phyloP scores from a whole-genome alignment of 2,888 invertebrate species.

The Seira musarum region DNA sequence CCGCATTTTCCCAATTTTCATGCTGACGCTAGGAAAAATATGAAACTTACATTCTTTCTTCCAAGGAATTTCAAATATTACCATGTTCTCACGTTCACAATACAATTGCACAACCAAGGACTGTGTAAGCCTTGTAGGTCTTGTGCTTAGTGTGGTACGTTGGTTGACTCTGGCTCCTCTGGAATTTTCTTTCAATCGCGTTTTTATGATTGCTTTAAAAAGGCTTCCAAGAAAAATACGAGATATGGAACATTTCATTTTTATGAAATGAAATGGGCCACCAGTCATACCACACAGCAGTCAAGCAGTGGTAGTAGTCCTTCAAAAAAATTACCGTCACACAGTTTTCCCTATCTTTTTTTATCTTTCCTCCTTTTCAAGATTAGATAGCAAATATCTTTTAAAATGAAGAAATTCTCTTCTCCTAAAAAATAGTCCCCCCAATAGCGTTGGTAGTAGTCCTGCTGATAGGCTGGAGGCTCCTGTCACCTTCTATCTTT shows the following conservation, averaged over 20 bases:
- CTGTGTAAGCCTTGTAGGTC: too few species aligned
- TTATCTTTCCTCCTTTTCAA: not conserved
- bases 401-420: not conserved
- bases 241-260: not conserved
- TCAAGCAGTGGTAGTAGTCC: too few species aligned
- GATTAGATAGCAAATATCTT: not conserved
- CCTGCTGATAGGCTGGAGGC: slow-evolving; percentile 15
- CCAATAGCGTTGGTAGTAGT: too few species aligned
- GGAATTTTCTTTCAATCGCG: slow-evolving; percentile 8
- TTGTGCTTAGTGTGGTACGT: too few species aligned
- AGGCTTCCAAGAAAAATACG: not conserved
- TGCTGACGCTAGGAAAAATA: not conserved
- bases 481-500: slow-evolving; percentile 33
- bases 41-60: not conserved
- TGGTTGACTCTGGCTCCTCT: not conserved
- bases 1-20: slow-evolving; percentile 1
- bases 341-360: not conserved
- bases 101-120: not conserved
- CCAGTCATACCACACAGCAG: not conserved
- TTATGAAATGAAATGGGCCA: not conserved
- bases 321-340: not conserved
- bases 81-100: slow-evolving; percentile 8
- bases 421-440: too few species aligned
- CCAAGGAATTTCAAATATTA: slow-evolving; percentile 1
- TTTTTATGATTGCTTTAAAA: slow-evolving; percentile 4